These are phyloP conservation scores for Larimichthys crocea DNA, from an alignment of 2,113 vertebrate genomes.

Conservation along the genomic window DNA sequence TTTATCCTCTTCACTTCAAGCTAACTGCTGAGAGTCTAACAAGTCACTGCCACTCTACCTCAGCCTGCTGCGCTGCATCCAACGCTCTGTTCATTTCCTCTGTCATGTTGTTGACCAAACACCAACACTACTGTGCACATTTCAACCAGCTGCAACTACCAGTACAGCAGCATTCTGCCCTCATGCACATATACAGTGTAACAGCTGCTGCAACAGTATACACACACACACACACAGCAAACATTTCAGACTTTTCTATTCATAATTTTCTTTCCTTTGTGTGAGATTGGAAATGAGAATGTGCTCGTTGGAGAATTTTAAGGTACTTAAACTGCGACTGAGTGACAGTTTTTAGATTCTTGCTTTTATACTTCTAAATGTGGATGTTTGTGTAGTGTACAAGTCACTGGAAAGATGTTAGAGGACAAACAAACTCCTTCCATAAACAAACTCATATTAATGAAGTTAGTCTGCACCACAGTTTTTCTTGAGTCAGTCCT, in stretches of 20 bases:
- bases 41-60: constrained; percentile 61
- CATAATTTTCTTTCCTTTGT: neutral
- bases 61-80: constrained; percentile 47
- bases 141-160: neutral
- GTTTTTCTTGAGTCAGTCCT: constrained; percentile 39
- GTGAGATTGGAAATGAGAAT: neutral
- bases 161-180: neutral
- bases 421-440: constrained; percentile 43
- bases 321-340: constrained; percentile 43
- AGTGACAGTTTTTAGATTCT: constrained; percentile 33
- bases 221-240: neutral
- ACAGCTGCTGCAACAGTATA: neutral
- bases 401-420: constrained; percentile 69
- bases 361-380: constrained; percentile 45
- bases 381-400: constrained; percentile 40
- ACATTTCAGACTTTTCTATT: constrained; percentile 1
- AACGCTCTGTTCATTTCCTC: neutral
- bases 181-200: neutral
- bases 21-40: neutral
- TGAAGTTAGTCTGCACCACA: constrained; percentile 24
- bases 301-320: constrained; percentile 19
- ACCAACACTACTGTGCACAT: neutral
- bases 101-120: neutral
- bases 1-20: neutral
- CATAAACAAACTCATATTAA: constrained; percentile 33